These are phyloP conservation scores for Drosophila fulvimacula DNA, from an alignment of 2,888 invertebrate genomes.

Conservation along the genomic window DNA sequence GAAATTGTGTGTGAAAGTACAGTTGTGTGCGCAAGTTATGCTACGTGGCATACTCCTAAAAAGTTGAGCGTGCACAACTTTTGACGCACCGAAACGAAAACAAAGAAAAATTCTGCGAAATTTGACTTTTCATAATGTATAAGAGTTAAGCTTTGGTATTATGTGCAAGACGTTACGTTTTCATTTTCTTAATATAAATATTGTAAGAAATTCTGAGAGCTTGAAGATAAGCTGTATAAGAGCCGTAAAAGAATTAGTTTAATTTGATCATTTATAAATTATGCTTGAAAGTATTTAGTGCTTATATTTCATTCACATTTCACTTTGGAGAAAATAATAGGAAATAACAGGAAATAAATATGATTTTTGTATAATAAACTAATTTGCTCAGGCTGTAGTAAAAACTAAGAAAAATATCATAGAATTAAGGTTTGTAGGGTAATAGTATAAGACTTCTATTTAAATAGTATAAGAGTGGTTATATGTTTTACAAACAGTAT, in stretches of 20 bases:
- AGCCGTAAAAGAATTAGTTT: not conserved
- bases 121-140: constrained; percentile 8
- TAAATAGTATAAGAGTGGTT: no score
- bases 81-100: constrained; percentile 24
- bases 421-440: no score
- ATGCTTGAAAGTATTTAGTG: no score
- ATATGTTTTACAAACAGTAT: no score
- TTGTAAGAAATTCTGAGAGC: not conserved
- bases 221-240: not conserved
- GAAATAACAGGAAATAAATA: no score
- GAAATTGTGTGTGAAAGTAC: constrained; percentile 80
- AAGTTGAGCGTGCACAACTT: constrained; percentile 24
- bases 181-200: not conserved
- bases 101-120: constrained; percentile 10
- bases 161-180: not conserved
- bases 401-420: no score
- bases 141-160: constrained; percentile 3
- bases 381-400: no score
- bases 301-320: no score
- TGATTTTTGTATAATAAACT: no score
- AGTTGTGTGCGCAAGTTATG: constrained; percentile 78
- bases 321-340: no score
- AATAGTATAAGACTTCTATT: no score
- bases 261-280: not conserved
- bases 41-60: constrained; percentile 58